A percentile compares a stretch with the other conserved stretches of the same genome.
Conservation (phyloP, 2,113 vertebrate species). For the Pseudonaja textilis region DNA sequence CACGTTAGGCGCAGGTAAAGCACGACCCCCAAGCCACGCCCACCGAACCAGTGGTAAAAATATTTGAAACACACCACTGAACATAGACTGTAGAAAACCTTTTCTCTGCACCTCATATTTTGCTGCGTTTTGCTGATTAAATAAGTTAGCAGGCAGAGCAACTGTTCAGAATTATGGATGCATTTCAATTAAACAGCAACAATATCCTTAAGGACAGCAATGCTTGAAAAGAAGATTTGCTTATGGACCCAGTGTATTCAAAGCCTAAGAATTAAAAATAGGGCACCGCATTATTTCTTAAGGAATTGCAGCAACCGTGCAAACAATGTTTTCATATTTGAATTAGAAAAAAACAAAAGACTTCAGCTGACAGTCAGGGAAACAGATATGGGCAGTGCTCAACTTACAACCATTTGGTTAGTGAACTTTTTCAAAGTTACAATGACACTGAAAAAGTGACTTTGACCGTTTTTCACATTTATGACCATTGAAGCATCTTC, state of each 20-base stretch:
- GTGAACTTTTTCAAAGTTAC: too few relatives aligned
- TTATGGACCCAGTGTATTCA: conserved; percentile 31
- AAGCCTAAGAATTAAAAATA: conserved; percentile 41
- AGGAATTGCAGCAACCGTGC: conserved; percentile 13
- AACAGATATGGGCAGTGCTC: not conserved
- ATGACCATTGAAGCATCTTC: too few relatives aligned
- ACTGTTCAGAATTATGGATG: conserved; percentile 37
- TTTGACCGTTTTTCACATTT: too few relatives aligned
- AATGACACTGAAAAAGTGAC: too few relatives aligned
- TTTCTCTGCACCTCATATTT: not conserved
- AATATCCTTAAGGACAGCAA: conserved; percentile 42
- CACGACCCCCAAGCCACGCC: too few relatives aligned
- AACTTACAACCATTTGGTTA: too few relatives aligned
- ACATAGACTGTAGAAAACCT: too few relatives aligned
- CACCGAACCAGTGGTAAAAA: too few relatives aligned
- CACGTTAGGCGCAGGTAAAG: too few relatives aligned
- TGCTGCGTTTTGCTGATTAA: not conserved
- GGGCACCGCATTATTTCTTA: conserved; percentile 34
- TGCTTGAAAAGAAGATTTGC: not conserved
- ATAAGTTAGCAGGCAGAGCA: conserved; percentile 23
- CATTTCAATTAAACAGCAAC: conserved; percentile 57
- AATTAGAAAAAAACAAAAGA: conserved; percentile 40
- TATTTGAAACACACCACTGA: too few relatives aligned
- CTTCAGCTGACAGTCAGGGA: conserved; percentile 4
- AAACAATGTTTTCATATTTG: conserved; percentile 34